phyloP scores from a whole-genome alignment of 2,888 invertebrate genomes.

The Volucella inanis region DNA sequence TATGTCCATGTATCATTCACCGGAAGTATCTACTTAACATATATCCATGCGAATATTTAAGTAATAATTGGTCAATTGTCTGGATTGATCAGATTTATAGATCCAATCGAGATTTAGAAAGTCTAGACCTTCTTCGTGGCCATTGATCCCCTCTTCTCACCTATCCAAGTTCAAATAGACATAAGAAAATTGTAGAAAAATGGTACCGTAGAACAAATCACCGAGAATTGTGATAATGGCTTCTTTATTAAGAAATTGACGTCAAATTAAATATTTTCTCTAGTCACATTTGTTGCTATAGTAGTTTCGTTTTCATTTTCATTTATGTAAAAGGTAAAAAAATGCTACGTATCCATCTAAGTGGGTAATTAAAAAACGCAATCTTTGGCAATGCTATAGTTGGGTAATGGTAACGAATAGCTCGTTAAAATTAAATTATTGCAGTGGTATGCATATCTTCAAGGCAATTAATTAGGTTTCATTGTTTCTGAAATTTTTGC shows the following conservation, averaged over 20 bases:
- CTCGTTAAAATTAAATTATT: slow-evolving; percentile 10
- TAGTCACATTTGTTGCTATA: too few species aligned
- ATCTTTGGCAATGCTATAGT: too few species aligned
- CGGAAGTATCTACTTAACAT: slow-evolving; percentile 1
- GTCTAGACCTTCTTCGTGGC: not conserved
- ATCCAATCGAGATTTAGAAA: not conserved
- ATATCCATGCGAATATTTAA: not conserved
- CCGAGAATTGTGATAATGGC: not conserved
- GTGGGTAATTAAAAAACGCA: slow-evolving; percentile 14
- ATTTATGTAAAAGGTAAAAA: too few species aligned
- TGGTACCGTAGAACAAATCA: too few species aligned
- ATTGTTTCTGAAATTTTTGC: not conserved
- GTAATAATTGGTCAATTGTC: not conserved
- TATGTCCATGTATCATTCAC: not conserved
- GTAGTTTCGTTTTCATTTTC: not conserved
- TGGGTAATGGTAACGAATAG: not conserved
- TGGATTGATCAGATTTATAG: not conserved
- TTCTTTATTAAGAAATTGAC: slow-evolving; percentile 2
- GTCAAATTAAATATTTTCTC: slow-evolving; percentile 3
- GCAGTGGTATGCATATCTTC: slow-evolving; percentile 14
- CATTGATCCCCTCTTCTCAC: too few species aligned
- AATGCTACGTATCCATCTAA: slow-evolving; percentile 27
- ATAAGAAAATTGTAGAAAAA: too few species aligned
- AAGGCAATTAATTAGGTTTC: not conserved
- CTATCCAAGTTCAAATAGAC: too few species aligned